These are phyloP conservation scores for Falco concolor DNA, from an alignment of 2,797 vertebrate species.

Conservation along the genomic window DNA sequence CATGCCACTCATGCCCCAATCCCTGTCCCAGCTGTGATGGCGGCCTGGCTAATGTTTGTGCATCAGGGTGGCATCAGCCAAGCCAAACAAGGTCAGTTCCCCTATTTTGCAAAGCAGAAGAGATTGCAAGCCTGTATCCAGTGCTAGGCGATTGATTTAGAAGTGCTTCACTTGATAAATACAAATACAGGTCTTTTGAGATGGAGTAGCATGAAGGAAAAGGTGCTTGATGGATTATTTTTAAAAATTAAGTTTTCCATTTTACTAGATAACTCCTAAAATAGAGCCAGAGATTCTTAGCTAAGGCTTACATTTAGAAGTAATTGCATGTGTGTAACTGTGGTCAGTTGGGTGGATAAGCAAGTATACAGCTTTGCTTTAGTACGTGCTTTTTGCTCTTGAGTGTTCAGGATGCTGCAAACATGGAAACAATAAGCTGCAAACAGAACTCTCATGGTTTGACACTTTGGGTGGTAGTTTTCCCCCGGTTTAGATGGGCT, in stretches of 20 bases:
- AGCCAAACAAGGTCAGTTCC: background rate
- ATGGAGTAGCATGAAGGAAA: background rate
- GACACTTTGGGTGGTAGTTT: background rate
- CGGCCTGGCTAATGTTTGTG: background rate
- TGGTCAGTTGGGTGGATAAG: background rate
- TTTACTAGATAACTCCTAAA: background rate
- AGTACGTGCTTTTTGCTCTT: background rate
- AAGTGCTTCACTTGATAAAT: background rate
- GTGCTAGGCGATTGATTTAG: background rate
- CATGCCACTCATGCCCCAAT: background rate
- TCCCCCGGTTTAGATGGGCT: background rate
- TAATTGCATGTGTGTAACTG: background rate
- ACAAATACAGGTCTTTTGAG: background rate
- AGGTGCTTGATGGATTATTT: background rate
- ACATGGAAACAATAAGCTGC: background rate
- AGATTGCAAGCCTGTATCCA: background rate
- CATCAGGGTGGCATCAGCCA: background rate
- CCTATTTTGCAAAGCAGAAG: background rate
- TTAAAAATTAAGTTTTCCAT: background rate
- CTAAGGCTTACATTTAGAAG: background rate
- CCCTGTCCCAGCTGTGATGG: background rate
- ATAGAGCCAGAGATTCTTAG: background rate
- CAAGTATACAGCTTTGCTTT: background rate
- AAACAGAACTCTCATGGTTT: rapidly evolving
- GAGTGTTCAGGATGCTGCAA: background rate